Conservation (phyloP, 35 echinoderm and acorn worm species). For the Ophioderma brevispina region DNA sequence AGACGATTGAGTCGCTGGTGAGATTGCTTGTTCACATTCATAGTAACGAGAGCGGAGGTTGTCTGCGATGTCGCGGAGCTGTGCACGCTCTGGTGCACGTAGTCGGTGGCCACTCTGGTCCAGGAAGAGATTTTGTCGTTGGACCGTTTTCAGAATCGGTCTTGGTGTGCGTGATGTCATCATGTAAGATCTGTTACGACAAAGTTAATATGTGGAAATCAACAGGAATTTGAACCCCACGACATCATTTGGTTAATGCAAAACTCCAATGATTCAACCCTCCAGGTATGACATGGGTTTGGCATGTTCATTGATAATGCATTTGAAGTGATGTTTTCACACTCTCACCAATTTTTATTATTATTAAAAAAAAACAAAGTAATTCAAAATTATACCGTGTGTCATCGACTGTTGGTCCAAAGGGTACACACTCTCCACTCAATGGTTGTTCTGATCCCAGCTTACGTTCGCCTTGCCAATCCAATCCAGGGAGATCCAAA, state of each 20-base stretch:
- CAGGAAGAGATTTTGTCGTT: slow-evolving; percentile 64
- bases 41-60: slow-evolving; percentile 74
- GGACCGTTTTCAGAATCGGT: slow-evolving; percentile 49
- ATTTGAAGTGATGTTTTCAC: too few species aligned
- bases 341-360: too few species aligned
- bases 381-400: too few species aligned
- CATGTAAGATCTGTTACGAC: slow-evolving; percentile 65
- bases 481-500: slow-evolving; percentile 69
- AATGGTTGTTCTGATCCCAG: slow-evolving; percentile 90
- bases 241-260: too few species aligned
- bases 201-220: too few species aligned
- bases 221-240: too few species aligned
- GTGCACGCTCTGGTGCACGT: slow-evolving; percentile 39
- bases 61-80: slow-evolving; percentile 56
- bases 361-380: too few species aligned
- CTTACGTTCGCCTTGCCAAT: slow-evolving; percentile 57
- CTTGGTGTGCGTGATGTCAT: slow-evolving; percentile 78
- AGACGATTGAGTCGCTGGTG: slow-evolving; percentile 67
- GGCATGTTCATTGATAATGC: too few species aligned
- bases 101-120: slow-evolving; percentile 68
- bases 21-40: slow-evolving; percentile 35
- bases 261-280: too few species aligned
- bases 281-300: too few species aligned
- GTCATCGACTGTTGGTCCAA: slow-evolving; percentile 72
- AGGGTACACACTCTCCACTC: slow-evolving; percentile 56